Base-by-base conservation (phyloP, 1,140 invertebrate genomes). In the Drosophila kikkawai region DNA sequence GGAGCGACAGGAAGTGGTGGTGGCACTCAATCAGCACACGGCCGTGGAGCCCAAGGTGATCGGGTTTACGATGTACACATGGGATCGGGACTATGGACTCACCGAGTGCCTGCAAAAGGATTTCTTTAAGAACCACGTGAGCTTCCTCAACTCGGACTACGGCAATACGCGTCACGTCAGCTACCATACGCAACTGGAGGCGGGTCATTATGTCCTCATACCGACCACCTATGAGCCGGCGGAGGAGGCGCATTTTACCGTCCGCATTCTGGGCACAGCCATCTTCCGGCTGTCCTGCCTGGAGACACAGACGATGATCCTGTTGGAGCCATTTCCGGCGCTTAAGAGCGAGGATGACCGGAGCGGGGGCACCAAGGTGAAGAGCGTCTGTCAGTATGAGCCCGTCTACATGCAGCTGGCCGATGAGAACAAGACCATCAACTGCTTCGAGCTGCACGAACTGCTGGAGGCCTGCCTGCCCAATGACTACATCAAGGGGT, bases 401-500 rank as follows among this genome's bases (percentile, higher is more conserved):
- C 96, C 97, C 0, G 96, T 98, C 1, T 98, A 98, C 91, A 93
- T 98, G 50, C 97, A 98, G 91, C 92, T 98, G 55, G 97, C 97
- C 1, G 97, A 98, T 92, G 97, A 98, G 92, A 96, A 96, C 77
- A 93, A 93, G 91, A 97, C 97, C 1, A 97, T 99, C 45, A 98
- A 98, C 86, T 96, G 97, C 9, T 99, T 98, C 85, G 97, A 98
- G 92, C 94, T 99, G 12, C 97, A 98, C 92, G 98, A 99, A 93
- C 93, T 98, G 17, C 93, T 99, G 13, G 97, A 98, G 91, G 97
- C 96, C 12, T 98, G 97, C 93, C 94, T 99, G 69, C 98, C 97
- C 7, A 98, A 99, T 93, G 97, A 99, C 94, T 98, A 98, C 82
- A 98, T 99, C 55, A 98, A 98, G 92, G 98, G 97, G 70, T 98